A percentile compares a stretch with the other conserved stretches of the same genome.
These are phyloP conservation scores for Drosophila bunnanda DNA, from an alignment of 2,888 invertebrate species.

Conservation along the genomic window DNA sequence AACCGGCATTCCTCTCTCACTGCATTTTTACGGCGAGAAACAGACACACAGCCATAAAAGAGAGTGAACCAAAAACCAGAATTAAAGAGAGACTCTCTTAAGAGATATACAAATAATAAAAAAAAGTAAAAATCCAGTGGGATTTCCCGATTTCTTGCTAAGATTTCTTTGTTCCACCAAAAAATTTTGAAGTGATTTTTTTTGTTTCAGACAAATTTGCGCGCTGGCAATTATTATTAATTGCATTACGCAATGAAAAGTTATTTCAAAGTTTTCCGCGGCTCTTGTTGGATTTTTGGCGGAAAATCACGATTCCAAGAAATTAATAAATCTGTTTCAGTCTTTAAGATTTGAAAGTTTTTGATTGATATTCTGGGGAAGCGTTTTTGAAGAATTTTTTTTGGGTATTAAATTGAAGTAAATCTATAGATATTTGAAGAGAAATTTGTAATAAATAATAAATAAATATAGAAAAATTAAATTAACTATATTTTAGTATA, in stretches of 20 bases:
- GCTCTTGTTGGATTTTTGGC: not conserved
- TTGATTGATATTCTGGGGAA: too few relatives aligned
- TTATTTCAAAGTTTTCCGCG: not conserved
- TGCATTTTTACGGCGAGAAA: conserved; percentile 61
- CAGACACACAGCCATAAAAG: conserved; percentile 18
- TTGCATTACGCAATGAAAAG: conserved; percentile 23
- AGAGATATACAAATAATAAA: not conserved
- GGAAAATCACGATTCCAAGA: not conserved
- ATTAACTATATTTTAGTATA: not conserved
- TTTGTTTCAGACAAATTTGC: not conserved
- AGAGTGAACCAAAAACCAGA: conserved; percentile 13
- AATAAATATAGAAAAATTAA: too few relatives aligned
- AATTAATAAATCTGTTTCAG: not conserved
- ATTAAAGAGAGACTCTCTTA: conserved; percentile 26
- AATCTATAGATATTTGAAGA: not conserved
- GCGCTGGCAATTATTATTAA: conserved; percentile 18
- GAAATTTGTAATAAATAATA: not conserved
- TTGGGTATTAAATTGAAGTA: not conserved
- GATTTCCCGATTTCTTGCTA: conserved; percentile 28
- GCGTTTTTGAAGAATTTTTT: not conserved
- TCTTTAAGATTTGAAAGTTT: not conserved
- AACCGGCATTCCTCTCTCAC: conserved; percentile 48
- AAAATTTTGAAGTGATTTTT: conserved; percentile 13
- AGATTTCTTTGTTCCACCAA: conserved; percentile 15
- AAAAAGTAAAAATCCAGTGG: not conserved